phyloP scores from a whole-genome alignment of 2,797 vertebrate species.

The Pseudomugil tenellus region DNA sequence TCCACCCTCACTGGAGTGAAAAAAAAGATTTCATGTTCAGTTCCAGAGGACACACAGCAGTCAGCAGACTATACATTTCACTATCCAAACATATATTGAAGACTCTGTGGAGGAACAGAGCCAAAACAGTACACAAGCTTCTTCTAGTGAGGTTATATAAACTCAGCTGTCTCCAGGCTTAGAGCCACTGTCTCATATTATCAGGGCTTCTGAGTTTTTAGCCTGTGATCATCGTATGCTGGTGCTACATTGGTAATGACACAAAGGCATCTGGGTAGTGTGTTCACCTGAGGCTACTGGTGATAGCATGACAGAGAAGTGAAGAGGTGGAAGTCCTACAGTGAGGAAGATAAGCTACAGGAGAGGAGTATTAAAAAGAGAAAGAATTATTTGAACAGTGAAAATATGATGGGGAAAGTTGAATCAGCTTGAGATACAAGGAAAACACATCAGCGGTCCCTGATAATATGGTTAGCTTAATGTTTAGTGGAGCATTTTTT shows the following conservation, averaged over 20 bases:
- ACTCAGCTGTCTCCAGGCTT: constrained; percentile 14
- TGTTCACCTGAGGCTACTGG: constrained; percentile 23
- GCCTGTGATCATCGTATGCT: constrained; percentile 27
- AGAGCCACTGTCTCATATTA: constrained; percentile 7
- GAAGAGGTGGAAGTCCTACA: not conserved
- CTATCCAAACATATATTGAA: constrained; percentile 40
- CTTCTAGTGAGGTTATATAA: constrained; percentile 33
- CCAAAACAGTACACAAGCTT: constrained; percentile 31
- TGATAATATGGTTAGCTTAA: not conserved
- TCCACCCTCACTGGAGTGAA: not conserved
- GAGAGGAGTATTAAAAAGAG: constrained; percentile 1
- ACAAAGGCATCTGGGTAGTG: constrained; percentile 28
- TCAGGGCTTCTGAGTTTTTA: constrained; percentile 18
- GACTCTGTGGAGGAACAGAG: not conserved
- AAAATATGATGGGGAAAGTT: not conserved
- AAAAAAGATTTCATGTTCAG: constrained; percentile 3
- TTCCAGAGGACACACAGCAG: constrained; percentile 25
- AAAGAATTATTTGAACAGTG: not conserved
- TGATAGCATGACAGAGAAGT: constrained; percentile 7
- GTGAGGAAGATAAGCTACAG: constrained; percentile 17
- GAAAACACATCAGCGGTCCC: not conserved
- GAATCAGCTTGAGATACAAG: not conserved
- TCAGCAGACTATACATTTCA: constrained; percentile 55
- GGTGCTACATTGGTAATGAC: constrained; percentile 17
- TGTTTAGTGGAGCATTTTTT: not conserved